Evolutionary conservation across 1,140 invertebrate species (phyloP).

Genomic region (Chionoecetes opilio): DNA sequence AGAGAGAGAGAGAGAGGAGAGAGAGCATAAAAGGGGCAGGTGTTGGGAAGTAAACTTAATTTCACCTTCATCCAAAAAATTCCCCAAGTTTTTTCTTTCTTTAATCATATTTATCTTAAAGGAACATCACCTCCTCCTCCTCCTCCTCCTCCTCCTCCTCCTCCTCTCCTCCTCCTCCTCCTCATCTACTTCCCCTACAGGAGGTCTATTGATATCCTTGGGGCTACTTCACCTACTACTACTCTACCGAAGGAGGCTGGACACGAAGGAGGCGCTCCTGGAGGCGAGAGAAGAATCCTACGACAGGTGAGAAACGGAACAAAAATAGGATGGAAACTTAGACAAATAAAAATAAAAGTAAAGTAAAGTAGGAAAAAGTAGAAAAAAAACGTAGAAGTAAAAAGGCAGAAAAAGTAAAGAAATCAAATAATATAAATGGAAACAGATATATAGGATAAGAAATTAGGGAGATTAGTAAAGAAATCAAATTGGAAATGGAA

Average conservation of each 20-base stretch:
- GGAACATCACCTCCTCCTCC: neutral
- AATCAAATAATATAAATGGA: neutral
- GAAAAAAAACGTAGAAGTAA: neutral
- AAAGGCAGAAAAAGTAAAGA: neutral
- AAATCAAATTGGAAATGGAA: neutral
- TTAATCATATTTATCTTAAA: neutral
- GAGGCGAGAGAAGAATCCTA: slow-evolving; percentile 71
- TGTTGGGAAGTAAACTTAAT: neutral
- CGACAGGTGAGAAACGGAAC: slow-evolving; percentile 62
- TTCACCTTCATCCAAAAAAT: neutral
- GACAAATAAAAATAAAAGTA: neutral
- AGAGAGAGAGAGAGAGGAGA: slow-evolving; percentile 15
- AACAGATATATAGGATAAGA: neutral
- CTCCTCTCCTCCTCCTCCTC: neutral
- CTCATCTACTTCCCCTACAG: slow-evolving; percentile 21
- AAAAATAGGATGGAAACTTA: neutral
- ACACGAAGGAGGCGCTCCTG: slow-evolving; percentile 66
- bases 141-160: neutral
- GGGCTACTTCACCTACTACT: slow-evolving; percentile 65
- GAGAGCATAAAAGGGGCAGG: neutral
- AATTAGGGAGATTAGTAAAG: neutral
- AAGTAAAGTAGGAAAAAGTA: neutral
- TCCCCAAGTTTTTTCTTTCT: neutral
- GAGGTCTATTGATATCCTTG: slow-evolving; percentile 56
- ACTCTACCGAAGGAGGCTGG: slow-evolving; percentile 60